Percentiles rank a stretch among this genome's conserved stretches.
Conservation (phyloP, 2,113 vertebrate genomes). For the Erpornis zantholeuca region DNA sequence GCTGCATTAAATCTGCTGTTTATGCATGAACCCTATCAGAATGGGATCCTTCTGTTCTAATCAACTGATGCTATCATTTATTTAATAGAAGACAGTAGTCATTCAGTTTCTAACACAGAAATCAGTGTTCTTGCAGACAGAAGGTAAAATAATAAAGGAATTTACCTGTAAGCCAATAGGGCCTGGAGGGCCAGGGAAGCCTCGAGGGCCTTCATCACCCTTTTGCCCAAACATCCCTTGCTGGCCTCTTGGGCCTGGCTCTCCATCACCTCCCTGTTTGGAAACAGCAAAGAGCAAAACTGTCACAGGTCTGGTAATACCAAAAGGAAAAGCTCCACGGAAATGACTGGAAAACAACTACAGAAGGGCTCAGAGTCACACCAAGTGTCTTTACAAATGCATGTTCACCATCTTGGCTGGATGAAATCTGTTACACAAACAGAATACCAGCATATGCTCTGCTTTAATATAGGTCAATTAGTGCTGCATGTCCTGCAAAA, state of each 20-base stretch:
- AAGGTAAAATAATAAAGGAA: neutral
- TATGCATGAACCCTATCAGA: neutral
- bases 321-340: neutral
- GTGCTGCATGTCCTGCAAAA: neutral
- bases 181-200: conserved; percentile 94
- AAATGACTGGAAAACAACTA: neutral
- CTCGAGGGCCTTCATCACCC: conserved; percentile 94
- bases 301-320: neutral
- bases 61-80: neutral
- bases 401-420: neutral
- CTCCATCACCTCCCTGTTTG: conserved; percentile 90
- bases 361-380: neutral
- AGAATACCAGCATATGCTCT: neutral
- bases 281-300: neutral
- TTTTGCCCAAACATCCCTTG: conserved; percentile 99
- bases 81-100: neutral
- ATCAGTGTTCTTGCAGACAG: neutral
- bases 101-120: neutral
- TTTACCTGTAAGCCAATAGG: conserved; percentile 95
- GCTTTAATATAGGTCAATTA: neutral
- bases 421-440: neutral
- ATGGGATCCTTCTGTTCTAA: neutral
- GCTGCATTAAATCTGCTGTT: neutral
- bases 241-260: conserved; percentile 93
- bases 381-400: neutral